A percentile compares a stretch with the other conserved stretches of the same genome.
phyloP scores from a whole-genome alignment of 2,797 vertebrate species.

The Geotrypetes seraphini region DNA sequence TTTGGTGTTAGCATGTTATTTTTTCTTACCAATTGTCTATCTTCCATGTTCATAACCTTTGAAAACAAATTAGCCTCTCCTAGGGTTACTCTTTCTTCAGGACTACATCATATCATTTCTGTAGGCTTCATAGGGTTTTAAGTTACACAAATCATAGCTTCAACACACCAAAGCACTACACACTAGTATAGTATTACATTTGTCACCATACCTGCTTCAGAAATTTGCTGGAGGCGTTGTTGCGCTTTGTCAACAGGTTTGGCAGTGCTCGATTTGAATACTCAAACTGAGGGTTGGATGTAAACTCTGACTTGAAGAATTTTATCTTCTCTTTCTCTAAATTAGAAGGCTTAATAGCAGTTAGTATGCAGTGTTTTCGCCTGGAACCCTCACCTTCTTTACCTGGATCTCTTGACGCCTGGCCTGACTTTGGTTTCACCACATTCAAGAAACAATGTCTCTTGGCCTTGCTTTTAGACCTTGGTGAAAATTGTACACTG shows the following conservation, averaged over 20 bases:
- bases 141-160: no score
- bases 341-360: constrained; percentile 85
- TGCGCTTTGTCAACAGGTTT: constrained; percentile 62
- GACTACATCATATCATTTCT: no score
- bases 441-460: constrained; percentile 16
- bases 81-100: no score
- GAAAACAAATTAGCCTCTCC: no score
- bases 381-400: constrained; percentile 46
- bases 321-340: constrained; percentile 76
- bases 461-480: constrained; percentile 31
- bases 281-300: constrained; percentile 83
- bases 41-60: no score
- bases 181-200: background rate
- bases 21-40: no score
- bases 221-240: constrained; percentile 72
- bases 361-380: constrained; percentile 71
- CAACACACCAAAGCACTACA: no score
- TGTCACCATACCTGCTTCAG: constrained; percentile 72
- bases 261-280: constrained; percentile 70
- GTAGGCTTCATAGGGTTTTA: no score
- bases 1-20: no score
- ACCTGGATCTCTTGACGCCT: constrained; percentile 33
- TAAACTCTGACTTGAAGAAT: constrained; percentile 79
- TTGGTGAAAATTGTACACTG: constrained; percentile 35
- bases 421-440: constrained; percentile 45